Conservation (phyloP, 1,140 invertebrate species). For the Drosophila oshimai region DNA sequence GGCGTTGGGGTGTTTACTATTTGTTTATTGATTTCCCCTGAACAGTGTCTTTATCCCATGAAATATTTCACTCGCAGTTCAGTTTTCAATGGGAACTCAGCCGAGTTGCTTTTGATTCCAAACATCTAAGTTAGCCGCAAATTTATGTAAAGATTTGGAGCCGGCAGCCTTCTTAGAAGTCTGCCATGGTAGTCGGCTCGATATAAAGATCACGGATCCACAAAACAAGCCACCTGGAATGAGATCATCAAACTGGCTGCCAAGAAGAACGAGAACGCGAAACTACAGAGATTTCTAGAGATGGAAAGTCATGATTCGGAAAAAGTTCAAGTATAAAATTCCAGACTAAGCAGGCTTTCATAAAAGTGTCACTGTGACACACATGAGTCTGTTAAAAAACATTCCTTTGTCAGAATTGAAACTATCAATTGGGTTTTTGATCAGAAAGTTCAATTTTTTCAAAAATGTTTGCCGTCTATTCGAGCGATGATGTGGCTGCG, state of each 20-base stretch:
- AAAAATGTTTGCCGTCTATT: constrained; percentile 9
- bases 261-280: constrained; percentile 34
- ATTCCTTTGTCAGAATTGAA: neutral
- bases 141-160: constrained; percentile 23
- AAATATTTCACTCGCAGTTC: neutral
- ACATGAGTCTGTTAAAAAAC: neutral
- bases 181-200: neutral
- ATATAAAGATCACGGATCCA: neutral
- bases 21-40: neutral
- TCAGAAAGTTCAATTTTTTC: too few species aligned
- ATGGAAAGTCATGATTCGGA: too few species aligned
- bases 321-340: too few species aligned
- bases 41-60: neutral
- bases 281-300: constrained; percentile 13
- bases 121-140: constrained; percentile 10
- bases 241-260: constrained; percentile 47
- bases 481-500: constrained; percentile 25
- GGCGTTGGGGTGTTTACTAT: constrained; percentile 8
- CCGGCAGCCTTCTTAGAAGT: constrained; percentile 52
- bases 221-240: neutral
- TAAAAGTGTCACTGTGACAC: too few species aligned
- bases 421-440: too few species aligned
- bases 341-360: constrained; percentile 8
- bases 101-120: neutral
- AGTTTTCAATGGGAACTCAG: constrained; percentile 22